Conservation (phyloP, 2,888 invertebrate species). For the Odontothrips loti region DNA sequence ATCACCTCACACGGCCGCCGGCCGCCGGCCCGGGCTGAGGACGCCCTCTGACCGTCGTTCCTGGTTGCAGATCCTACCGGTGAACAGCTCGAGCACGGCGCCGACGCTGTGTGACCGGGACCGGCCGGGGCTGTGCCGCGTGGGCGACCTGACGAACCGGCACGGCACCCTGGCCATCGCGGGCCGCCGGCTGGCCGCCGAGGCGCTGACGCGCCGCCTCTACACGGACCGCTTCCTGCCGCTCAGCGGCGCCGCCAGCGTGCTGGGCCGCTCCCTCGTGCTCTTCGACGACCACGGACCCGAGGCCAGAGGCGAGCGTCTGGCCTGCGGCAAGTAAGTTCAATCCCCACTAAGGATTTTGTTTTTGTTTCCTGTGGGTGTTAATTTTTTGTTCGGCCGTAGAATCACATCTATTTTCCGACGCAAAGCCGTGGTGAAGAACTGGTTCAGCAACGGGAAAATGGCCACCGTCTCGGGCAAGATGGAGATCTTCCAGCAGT, state of each 20-base stretch:
- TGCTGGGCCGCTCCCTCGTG: conserved; percentile 78
- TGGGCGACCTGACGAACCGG: conserved; percentile 74
- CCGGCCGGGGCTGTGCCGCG: conserved; percentile 49
- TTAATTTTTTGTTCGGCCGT: conserved; percentile 33
- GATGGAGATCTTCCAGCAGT: conserved; percentile 79
- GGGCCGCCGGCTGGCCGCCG: conserved; percentile 63
- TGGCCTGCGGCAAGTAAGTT: conserved; percentile 76
- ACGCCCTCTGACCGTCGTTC: neutral
- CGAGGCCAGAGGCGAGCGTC: conserved; percentile 77
- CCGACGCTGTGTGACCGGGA: neutral
- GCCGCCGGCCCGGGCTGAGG: too few species aligned
- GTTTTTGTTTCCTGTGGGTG: too few species aligned
- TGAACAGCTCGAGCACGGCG: conserved; percentile 15
- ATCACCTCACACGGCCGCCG: too few species aligned
- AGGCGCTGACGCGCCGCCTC: conserved; percentile 63
- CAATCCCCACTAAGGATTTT: neutral
- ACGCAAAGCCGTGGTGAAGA: conserved; percentile 76
- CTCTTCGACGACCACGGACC: conserved; percentile 86
- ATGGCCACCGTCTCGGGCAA: conserved; percentile 62
- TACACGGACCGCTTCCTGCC: conserved; percentile 76
- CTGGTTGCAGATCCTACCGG: conserved; percentile 1
- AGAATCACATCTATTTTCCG: conserved; percentile 71
- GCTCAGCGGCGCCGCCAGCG: conserved; percentile 66
- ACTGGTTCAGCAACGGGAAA: conserved; percentile 83
- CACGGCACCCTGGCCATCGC: conserved; percentile 69